Conservation (phyloP, 2,888 invertebrate genomes). For the Onchidella celtica region DNA sequence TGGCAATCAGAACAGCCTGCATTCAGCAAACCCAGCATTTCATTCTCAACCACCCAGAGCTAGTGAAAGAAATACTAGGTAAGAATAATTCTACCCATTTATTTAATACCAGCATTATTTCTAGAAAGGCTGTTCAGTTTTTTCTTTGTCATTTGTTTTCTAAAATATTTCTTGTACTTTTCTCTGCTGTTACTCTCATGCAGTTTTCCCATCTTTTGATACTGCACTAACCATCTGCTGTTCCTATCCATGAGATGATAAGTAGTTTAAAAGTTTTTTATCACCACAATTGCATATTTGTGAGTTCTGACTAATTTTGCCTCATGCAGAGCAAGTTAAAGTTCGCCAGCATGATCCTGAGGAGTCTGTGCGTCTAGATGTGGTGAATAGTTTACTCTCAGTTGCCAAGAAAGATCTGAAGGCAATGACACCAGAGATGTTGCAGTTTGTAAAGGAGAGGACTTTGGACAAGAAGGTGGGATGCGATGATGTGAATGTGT, state of each 20-base stretch:
- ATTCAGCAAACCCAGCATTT: constrained; percentile 99
- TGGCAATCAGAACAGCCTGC: constrained; percentile 95
- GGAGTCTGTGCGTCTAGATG: constrained; percentile 84
- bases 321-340: constrained; percentile 83
- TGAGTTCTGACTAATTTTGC: neutral
- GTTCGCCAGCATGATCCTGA: constrained; percentile 93
- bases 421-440: constrained; percentile 89
- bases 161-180: neutral
- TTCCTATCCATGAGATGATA: too few species aligned
- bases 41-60: constrained; percentile 94
- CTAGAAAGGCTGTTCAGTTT: neutral
- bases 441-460: constrained; percentile 95
- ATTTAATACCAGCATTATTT: neutral
- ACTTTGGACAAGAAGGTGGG: constrained; percentile 93
- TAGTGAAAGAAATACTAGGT: constrained; percentile 94
- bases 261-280: too few species aligned
- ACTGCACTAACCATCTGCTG: too few species aligned
- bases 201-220: too few species aligned
- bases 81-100: constrained; percentile 79
- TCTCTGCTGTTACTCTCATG: too few species aligned
- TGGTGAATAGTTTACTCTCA: constrained; percentile 97
- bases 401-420: constrained; percentile 95
- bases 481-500: too few species aligned
- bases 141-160: neutral
- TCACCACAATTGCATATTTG: too few species aligned